These are phyloP conservation scores for Pteria penguin DNA, from an alignment of 2,888 invertebrate species.

Conservation along the genomic window DNA sequence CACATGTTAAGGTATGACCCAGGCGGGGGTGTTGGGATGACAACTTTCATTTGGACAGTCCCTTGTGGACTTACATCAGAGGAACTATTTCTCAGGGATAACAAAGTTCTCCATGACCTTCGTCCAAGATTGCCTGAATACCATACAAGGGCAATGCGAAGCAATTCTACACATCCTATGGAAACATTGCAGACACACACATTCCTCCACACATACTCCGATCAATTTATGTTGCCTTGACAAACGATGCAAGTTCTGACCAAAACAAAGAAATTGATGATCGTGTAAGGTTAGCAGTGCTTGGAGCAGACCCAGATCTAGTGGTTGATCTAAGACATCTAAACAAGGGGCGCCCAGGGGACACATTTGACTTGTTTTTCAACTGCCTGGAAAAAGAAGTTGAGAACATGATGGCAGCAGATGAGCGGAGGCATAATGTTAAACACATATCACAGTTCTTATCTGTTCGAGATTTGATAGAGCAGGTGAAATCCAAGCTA, in stretches of 20 bases:
- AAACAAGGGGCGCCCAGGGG: slow-evolving; percentile 45
- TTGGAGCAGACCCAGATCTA: slow-evolving; percentile 39
- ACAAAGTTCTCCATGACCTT: slow-evolving; percentile 21
- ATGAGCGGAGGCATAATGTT: slow-evolving; percentile 44
- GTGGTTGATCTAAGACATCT: slow-evolving; percentile 38
- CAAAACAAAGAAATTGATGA: slow-evolving; percentile 32
- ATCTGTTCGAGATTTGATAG: slow-evolving; percentile 46
- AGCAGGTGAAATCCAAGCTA: slow-evolving; percentile 20
- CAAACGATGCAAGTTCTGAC: slow-evolving; percentile 21
- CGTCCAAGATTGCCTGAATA: slow-evolving; percentile 28
- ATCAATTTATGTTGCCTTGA: slow-evolving; percentile 33
- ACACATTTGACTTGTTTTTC: slow-evolving; percentile 43
- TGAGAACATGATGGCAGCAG: slow-evolving; percentile 38
- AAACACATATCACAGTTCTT: slow-evolving; percentile 40
- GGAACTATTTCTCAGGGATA: slow-evolving; percentile 23
- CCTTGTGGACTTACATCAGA: slow-evolving; percentile 17
- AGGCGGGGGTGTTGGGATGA: slow-evolving; percentile 31
- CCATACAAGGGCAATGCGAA: slow-evolving; percentile 44
- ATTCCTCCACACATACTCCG: slow-evolving; percentile 28
- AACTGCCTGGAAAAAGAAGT: slow-evolving; percentile 33
- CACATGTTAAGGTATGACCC: not conserved
- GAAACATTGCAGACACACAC: too few relatives aligned
- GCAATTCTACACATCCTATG: slow-evolving; percentile 31
- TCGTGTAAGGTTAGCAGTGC: slow-evolving; percentile 15
- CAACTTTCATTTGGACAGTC: slow-evolving; percentile 40